Base-by-base conservation (phyloP, 23 tunicate genomes). In the Botrylloides violaceus region DNA sequence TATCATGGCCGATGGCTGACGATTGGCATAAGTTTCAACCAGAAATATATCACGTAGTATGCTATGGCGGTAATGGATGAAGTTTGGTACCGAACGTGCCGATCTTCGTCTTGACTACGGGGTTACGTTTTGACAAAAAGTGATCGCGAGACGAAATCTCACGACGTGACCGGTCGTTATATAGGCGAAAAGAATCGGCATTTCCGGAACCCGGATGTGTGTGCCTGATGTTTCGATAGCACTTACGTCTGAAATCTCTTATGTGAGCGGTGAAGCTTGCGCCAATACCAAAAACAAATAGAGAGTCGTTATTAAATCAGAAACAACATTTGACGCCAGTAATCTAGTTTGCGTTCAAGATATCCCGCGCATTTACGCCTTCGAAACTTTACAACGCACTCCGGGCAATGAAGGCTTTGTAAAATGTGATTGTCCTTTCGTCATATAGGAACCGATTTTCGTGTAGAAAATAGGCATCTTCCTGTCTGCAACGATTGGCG, bases 131-230 rank as follows among this genome's bases (percentile, higher is more conserved):
- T 43, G 53, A 7, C 53, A 43, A 43, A 15, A 43, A 15, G 12
- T 43, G 9, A 15, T 43, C 9, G 53, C 15, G 53, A 43, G n/a
- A n/a, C n/a, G 26, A 58, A 58, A 58, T 58, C 23, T 29, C 70
- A 21, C 36, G 70, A 31, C 70, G 70, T 31, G 33, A 63, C 70
- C 26, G 32, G 70, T 31, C 36, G 20, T 22, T 29, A 22, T 63
- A 15, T 43, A 43, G 12, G 53, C 49, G 72, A 71, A 80, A 36
- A 61, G 66, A 61, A 61, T 49, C 60, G 58, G 58, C 64, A 48
- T 72, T 80, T 80, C 84, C 84, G 84, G 84, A 36, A 36, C 77
- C 77, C 84, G 84, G 84, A 80, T 80, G 72, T 33, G 50, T 47
- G 57, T 15, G 84, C 33, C 84, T 27, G 74, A 68, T 39, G 70